Conservation (phyloP, 1,140 invertebrate genomes). For the Aphelenchoides fujianensis region DNA sequence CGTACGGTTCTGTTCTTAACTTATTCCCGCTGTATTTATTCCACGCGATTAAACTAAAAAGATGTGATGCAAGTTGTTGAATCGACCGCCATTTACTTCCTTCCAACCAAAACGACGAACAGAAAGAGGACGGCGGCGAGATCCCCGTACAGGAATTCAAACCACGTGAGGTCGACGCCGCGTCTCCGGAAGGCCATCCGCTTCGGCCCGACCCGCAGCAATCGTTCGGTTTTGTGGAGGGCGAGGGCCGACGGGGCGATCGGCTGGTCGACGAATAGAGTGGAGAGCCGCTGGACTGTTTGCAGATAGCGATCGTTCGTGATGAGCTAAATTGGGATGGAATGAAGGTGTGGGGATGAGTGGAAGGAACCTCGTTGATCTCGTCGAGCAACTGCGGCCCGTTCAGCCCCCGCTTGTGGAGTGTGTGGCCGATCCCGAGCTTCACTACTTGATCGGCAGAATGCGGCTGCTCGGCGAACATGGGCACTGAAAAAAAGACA, state of each 20-base stretch:
- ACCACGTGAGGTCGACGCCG: constrained; percentile 19
- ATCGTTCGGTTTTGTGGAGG: constrained; percentile 16
- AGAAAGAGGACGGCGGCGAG: background rate
- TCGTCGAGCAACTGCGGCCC: constrained; percentile 18
- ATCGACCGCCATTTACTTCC: too few relatives aligned
- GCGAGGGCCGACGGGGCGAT: constrained; percentile 13
- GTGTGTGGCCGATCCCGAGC: constrained; percentile 20
- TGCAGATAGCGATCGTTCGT: background rate
- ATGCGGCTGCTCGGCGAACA: constrained; percentile 35
- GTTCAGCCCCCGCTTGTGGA: constrained; percentile 42
- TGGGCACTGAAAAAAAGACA: too few relatives aligned
- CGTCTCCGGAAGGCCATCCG: constrained; percentile 8
- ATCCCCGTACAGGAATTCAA: constrained; percentile 23
- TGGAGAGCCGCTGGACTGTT: background rate
- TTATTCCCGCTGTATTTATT: too few relatives aligned
- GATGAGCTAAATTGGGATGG: constrained; percentile 6
- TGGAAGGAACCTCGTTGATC: constrained; percentile 16
- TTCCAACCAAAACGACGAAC: too few relatives aligned
- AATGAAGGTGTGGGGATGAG: too few relatives aligned
- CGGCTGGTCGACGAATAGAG: constrained; percentile 20
- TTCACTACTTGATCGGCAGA: constrained; percentile 33
- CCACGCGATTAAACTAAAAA: too few relatives aligned
- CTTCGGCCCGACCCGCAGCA: constrained; percentile 15
- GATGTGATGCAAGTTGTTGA: too few relatives aligned
- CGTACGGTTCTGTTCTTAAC: too few relatives aligned